Evolutionary conservation across 2,888 invertebrate genomes (phyloP).

Genomic region (Didymodactylos carnosus): DNA sequence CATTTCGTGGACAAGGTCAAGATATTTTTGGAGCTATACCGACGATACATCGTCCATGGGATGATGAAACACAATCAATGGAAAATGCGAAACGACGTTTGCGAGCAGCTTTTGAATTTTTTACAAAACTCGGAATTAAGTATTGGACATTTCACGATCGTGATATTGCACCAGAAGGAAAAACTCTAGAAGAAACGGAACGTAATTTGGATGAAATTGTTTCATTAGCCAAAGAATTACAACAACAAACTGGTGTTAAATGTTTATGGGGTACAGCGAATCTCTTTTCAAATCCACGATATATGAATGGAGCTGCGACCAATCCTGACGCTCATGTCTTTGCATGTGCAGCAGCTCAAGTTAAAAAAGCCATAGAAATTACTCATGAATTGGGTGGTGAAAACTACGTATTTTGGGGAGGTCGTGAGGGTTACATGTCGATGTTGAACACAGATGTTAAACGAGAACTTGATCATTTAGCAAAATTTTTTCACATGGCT

Average conservation of each 20-base stretch:
- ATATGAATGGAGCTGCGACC: conserved; percentile 44
- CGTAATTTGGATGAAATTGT: conserved; percentile 42
- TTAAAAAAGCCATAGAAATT: conserved; percentile 39
- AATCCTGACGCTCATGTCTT: conserved; percentile 43
- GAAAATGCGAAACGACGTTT: conserved; percentile 44
- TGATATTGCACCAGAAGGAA: conserved; percentile 42
- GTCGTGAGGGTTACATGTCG: conserved; percentile 43
- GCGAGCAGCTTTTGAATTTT: conserved; percentile 45
- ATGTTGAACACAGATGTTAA: conserved; percentile 44
- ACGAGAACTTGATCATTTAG: conserved; percentile 44
- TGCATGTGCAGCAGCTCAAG: conserved; percentile 43
- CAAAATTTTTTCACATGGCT: conserved; percentile 44
- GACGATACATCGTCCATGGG: conserved; percentile 40
- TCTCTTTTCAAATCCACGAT: conserved; percentile 43
- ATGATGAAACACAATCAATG: conserved; percentile 41
- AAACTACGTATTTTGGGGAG: conserved; percentile 36
- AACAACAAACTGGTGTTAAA: conserved; percentile 42
- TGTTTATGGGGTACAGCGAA: conserved; percentile 47
- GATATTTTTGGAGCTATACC: conserved; percentile 37
- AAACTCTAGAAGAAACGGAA: conserved; percentile 41
- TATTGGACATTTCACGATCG: conserved; percentile 48
- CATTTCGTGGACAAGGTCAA: conserved; percentile 36
- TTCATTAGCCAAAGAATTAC: conserved; percentile 42
- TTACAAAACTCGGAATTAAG: conserved; percentile 43
- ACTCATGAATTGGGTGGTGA: conserved; percentile 45